Conservation (phyloP, 2,113 vertebrate genomes). For the Gobio gobio region DNA sequence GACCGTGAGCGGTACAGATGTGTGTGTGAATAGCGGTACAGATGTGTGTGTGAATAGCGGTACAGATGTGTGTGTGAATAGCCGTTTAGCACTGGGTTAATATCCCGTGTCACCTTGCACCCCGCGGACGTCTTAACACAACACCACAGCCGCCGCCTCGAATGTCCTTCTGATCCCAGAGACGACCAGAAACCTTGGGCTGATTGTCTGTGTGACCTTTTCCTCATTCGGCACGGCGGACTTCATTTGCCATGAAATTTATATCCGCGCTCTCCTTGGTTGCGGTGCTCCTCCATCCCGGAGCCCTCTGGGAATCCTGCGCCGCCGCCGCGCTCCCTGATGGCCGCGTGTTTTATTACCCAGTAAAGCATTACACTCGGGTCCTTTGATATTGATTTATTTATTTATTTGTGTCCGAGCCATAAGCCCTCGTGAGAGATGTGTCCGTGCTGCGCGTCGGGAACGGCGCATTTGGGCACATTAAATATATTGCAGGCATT, state of each 20-base stretch:
- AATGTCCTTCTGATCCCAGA: not conserved
- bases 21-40: not conserved
- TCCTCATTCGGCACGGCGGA: conserved; percentile 62
- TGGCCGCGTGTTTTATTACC: conserved; percentile 72
- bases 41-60: not conserved
- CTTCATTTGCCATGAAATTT: conserved; percentile 69
- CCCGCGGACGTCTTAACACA: not conserved
- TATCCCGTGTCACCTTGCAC: conserved; percentile 12
- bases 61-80: not conserved
- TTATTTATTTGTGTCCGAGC: conserved; percentile 71
- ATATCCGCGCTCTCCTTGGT: conserved; percentile 59
- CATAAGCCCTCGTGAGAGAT: conserved; percentile 66
- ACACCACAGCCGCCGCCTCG: not conserved
- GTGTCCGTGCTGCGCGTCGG: conserved; percentile 45
- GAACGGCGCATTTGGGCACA: conserved; percentile 65
- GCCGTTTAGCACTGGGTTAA: not conserved
- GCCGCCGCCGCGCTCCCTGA: conserved; percentile 61
- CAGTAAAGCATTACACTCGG: conserved; percentile 73
- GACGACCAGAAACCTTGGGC: conserved; percentile 31
- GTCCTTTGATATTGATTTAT: conserved; percentile 74
- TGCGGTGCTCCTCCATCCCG: conserved; percentile 46
- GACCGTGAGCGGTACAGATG: not conserved
- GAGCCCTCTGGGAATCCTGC: conserved; percentile 60
- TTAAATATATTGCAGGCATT: conserved; percentile 78
- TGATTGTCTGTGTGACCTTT: conserved; percentile 64